Evolutionary conservation across 2,888 invertebrate genomes (phyloP).

Genomic region (Cosmia trapezina): DNA sequence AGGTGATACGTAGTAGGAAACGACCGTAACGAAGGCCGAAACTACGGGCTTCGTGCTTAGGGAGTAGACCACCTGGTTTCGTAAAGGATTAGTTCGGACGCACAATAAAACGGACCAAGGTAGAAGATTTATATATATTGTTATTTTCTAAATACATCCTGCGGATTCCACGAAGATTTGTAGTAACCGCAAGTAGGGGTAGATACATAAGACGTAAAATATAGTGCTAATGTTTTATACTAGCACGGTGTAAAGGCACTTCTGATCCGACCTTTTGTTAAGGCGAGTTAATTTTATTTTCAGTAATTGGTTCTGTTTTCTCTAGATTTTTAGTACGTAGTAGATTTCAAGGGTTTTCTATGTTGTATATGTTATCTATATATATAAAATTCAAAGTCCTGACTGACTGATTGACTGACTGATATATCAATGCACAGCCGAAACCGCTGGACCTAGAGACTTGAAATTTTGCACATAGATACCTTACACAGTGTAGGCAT

Average conservation of each 20-base stretch:
- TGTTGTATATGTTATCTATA: not conserved
- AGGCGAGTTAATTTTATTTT: slow-evolving; percentile 24
- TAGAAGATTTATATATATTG: slow-evolving; percentile 44
- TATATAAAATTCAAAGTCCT: too few species aligned
- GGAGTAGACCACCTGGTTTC: too few species aligned
- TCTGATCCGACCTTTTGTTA: slow-evolving; percentile 21
- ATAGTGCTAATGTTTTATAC: slow-evolving; percentile 41
- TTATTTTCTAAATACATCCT: slow-evolving; percentile 55
- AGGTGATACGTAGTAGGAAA: too few species aligned
- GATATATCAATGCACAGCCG: too few species aligned
- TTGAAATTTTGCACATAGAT: too few species aligned
- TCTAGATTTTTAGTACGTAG: not conserved
- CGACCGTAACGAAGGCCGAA: too few species aligned
- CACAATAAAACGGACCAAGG: slow-evolving; percentile 39
- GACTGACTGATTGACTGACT: too few species aligned
- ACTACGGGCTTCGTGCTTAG: too few species aligned
- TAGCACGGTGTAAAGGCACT: slow-evolving; percentile 19
- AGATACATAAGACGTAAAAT: slow-evolving; percentile 27
- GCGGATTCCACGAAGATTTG: slow-evolving; percentile 52
- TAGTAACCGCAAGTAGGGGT: slow-evolving; percentile 40
- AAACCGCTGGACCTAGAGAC: too few species aligned
- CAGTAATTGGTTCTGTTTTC: slow-evolving; percentile 14
- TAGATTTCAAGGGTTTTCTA: not conserved
- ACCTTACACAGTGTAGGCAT: too few species aligned
- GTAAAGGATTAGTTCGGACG: slow-evolving; percentile 13